A percentile compares a stretch with the other conserved stretches of the same genome.
Conservation (phyloP, 2,113 vertebrate genomes). For the Chloroceryle aenea region DNA sequence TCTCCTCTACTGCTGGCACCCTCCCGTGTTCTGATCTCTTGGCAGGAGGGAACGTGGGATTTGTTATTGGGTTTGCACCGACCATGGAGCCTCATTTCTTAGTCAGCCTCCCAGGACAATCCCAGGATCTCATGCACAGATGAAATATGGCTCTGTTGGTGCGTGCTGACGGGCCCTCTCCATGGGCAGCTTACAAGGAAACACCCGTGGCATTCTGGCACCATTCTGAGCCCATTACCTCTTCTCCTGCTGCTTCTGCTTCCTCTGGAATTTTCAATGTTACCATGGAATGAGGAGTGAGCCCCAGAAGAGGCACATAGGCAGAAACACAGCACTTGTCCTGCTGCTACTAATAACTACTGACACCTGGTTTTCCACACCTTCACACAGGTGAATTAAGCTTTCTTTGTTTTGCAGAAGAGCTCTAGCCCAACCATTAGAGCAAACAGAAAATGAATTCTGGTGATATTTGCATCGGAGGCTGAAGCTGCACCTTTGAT, state of each 20-base stretch:
- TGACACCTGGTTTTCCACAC: constrained; percentile 27
- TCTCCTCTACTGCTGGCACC: neutral
- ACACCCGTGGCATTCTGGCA: constrained; percentile 26
- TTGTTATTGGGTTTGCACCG: neutral
- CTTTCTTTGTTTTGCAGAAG: neutral
- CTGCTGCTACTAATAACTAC: neutral
- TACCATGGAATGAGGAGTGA: neutral
- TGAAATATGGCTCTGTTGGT: constrained; percentile 34
- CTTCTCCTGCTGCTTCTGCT: constrained; percentile 45
- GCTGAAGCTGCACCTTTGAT: neutral
- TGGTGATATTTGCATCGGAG: neutral
- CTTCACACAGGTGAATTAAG: neutral
- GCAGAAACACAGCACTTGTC: constrained; percentile 5
- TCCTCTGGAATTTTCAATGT: neutral
- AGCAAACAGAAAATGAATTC: fast-evolving
- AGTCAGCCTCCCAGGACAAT: neutral
- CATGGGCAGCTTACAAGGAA: constrained; percentile 15
- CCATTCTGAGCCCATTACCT: constrained; percentile 29
- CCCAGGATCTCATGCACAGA: neutral
- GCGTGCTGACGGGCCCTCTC: constrained; percentile 1
- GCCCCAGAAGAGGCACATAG: neutral
- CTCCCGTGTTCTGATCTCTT: neutral
- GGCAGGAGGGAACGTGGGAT: neutral
- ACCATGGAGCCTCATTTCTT: constrained; percentile 7
- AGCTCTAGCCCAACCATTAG: neutral